Conservation (phyloP, 2,113 vertebrate species). For the Bos indicus region DNA sequence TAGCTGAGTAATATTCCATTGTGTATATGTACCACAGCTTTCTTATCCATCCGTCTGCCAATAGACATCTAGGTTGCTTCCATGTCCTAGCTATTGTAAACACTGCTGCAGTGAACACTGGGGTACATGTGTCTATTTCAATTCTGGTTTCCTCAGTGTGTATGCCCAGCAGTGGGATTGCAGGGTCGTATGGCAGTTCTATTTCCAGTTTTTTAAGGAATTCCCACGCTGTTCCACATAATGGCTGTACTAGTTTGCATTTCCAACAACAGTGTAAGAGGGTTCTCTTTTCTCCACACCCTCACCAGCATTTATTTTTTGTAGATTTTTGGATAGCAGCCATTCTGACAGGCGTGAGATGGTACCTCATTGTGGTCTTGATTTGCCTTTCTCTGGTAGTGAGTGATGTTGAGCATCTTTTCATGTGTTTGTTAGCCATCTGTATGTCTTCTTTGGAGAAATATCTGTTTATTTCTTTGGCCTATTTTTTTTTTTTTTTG, state of each 20-base stretch:
- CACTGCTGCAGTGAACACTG: background rate
- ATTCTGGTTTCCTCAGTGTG: background rate
- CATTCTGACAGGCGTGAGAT: background rate
- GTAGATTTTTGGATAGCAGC: background rate
- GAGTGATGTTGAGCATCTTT: background rate
- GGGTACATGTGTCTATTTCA: background rate
- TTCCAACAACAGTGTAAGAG: background rate
- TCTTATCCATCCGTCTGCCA: fast-evolving
- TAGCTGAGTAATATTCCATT: background rate
- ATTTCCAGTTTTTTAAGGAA: background rate
- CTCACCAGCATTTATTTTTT: background rate
- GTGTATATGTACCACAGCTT: background rate
- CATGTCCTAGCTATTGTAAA: background rate
- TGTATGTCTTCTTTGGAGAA: background rate
- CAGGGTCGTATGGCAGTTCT: background rate
- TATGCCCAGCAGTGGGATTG: background rate
- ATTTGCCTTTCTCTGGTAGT: background rate
- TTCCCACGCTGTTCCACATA: background rate
- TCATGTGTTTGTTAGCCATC: background rate
- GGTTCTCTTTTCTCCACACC: background rate
- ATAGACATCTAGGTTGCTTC: background rate
- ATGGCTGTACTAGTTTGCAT: background rate
- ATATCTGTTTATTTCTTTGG: background rate
- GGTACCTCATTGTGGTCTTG: background rate
- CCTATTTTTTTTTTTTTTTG: background rate